Evolutionary conservation across 2,797 vertebrate species (phyloP).

Genomic region (Phataginus tetradactyla): DNA sequence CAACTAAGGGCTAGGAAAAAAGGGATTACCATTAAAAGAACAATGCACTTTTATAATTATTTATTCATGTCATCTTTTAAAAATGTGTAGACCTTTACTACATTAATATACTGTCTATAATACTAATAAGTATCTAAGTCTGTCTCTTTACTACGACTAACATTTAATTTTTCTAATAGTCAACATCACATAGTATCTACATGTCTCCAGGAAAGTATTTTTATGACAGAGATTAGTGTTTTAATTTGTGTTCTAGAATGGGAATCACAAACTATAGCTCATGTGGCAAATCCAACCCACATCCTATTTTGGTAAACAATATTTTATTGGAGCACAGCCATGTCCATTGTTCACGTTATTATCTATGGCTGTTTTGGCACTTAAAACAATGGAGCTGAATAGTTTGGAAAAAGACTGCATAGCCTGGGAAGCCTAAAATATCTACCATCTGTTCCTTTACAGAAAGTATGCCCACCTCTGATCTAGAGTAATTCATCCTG

Average conservation of each 20-base stretch:
- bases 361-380: neutral
- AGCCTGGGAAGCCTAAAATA: neutral
- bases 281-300: neutral
- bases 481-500: neutral
- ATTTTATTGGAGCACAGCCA: neutral
- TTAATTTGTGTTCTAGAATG: conserved; percentile 32
- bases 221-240: neutral
- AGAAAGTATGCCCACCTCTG: neutral
- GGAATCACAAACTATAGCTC: neutral
- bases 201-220: neutral
- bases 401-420: neutral
- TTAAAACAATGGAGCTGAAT: neutral
- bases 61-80: neutral
- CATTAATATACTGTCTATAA: neutral
- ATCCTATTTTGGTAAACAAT: neutral
- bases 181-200: neutral
- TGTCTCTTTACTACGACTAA: neutral
- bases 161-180: conserved; percentile 17
- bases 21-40: neutral
- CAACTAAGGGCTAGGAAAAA: neutral
- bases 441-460: neutral
- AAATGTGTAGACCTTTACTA: neutral
- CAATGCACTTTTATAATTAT: conserved; percentile 30
- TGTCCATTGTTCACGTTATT: neutral
- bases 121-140: neutral